Evolutionary conservation across 2,888 invertebrate genomes (phyloP), one percentile per base, ranked within the genome.

Genomic region (Oscheius onirici): DNA sequence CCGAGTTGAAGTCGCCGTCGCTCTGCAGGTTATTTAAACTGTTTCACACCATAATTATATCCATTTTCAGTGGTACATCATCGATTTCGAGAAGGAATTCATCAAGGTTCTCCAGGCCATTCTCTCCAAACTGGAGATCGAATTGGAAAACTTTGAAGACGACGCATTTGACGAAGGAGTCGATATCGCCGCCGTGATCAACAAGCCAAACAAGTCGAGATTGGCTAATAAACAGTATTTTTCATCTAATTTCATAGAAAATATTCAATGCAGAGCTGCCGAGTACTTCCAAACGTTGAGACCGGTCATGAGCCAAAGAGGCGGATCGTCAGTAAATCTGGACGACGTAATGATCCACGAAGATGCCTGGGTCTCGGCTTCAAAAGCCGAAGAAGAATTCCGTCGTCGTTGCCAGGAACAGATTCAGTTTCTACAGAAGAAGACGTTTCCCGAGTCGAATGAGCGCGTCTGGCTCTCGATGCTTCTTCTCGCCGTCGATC

Each of bases 381-480:
- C 49, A 3, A 44, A 44, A 26, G 46, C 63, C 13, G 63, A 63
- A 49, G 46, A 63, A 17, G 63, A 46, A 63, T 63, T 63, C 20
- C 71, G 76, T 46, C 44, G 70, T 15, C 70, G 79, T 26, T 71
- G 75, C 24, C 49, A 69, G 13, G 55, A 57, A 1, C 83, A 83
- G 51, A 75, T 83, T 22, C 52, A 54, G 11, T 68, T 72, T 26
- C 68, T 86, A 41, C 84, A 84, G 72, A 65, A 71, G 60, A 84
- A 84, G 71, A 77, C 79, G n/a, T 84, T 87, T 71, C 76, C 75
- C 40, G 87, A 85, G 69, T 85, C 95, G 69, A 95, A 95, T 89
- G 92, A 92, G 89, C 93, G 93, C 89, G 91, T 97, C 71, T 97
- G 96, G 96, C 91, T 91, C 81, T 92, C 93, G 22, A 90, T 97